Evolutionary conservation across 2,888 invertebrate genomes (phyloP).

Genomic region (Noctua comes): DNA sequence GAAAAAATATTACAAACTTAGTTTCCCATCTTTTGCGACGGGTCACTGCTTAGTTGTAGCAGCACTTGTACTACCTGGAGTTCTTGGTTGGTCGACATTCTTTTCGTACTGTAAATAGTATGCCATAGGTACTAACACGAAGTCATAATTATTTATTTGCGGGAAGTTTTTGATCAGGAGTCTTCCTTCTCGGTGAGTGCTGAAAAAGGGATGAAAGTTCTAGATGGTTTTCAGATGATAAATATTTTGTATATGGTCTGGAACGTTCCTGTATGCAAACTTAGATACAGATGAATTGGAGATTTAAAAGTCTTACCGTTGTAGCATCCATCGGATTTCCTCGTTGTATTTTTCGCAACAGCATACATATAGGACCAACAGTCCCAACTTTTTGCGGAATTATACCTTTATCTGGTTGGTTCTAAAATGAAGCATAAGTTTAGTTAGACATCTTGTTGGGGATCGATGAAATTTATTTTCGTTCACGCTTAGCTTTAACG

Average conservation of each 20-base stretch:
- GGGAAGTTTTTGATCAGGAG: neutral
- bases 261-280: neutral
- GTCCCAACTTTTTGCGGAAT: no score
- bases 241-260: neutral
- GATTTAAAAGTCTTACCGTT: no score
- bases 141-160: no score
- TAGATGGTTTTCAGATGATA: neutral
- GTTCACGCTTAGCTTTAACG: no score
- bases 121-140: neutral
- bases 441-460: no score
- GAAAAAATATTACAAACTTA: neutral
- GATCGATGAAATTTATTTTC: no score
- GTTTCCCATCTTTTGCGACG: slow-evolving; percentile 30
- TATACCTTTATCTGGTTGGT: no score
- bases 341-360: no score
- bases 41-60: slow-evolving; percentile 68
- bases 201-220: slow-evolving; percentile 10
- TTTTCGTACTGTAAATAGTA: slow-evolving; percentile 17
- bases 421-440: no score
- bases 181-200: slow-evolving; percentile 30
- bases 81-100: slow-evolving; percentile 62
- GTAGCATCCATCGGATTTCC: no score
- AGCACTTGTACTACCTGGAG: slow-evolving; percentile 72
- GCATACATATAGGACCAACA: no score
- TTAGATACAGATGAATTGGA: neutral